These are phyloP conservation scores for Melikaiella ostensackeni DNA, from an alignment of 2,888 invertebrate species.

Conservation along the genomic window DNA sequence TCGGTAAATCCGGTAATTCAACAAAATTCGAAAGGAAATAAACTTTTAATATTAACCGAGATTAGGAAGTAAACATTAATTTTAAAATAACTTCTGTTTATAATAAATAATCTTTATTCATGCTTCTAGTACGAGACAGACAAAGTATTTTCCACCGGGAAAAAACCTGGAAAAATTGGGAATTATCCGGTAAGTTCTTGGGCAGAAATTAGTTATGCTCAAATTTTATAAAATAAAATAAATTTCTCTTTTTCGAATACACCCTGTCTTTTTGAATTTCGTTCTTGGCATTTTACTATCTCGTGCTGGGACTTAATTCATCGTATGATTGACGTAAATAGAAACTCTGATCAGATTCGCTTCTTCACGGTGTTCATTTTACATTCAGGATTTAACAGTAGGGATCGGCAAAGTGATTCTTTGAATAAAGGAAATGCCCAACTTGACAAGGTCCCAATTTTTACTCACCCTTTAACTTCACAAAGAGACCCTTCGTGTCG, in stretches of 20 bases:
- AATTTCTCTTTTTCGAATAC: not conserved
- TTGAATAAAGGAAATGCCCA: conserved; percentile 54
- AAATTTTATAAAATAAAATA: not conserved
- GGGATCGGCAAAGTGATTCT: conserved; percentile 65
- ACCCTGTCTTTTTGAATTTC: not conserved
- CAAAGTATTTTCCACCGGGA: conserved; percentile 1
- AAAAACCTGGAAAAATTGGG: conserved; percentile 4
- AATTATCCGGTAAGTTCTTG: conserved; percentile 19
- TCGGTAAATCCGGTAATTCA: not conserved
- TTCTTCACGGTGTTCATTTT: conserved; percentile 68
- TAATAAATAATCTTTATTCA: conserved; percentile 37
- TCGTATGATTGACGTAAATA: conserved; percentile 70
- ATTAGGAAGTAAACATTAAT: conserved; percentile 6
- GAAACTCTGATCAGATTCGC: conserved; percentile 64
- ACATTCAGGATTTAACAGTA: conserved; percentile 65
- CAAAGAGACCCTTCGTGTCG: not conserved
- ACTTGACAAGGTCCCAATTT: conserved; percentile 46
- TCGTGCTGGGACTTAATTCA: conserved; percentile 61
- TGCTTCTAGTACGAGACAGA: conserved; percentile 12
- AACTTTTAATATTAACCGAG: not conserved
- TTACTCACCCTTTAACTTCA: conserved; percentile 35
- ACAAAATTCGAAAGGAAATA: not conserved
- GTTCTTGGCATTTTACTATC: not conserved
- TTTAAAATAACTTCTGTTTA: conserved; percentile 12
- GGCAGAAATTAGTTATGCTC: not conserved